Percentiles rank a stretch among this genome's conserved stretches.
phyloP scores from a whole-genome alignment of 2,888 invertebrate genomes.

The Papilio protenor region DNA sequence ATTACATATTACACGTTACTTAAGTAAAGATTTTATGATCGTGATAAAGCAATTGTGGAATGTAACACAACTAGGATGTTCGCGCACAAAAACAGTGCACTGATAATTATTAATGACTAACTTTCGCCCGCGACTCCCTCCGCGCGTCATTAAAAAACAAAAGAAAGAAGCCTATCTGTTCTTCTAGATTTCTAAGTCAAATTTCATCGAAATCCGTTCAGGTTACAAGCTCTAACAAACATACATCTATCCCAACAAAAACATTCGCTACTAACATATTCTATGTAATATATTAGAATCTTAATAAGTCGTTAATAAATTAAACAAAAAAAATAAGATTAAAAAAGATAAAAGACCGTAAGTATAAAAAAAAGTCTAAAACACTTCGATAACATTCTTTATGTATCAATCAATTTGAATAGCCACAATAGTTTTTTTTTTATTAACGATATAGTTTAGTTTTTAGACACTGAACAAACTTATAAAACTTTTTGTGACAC shows the following conservation, averaged over 20 bases:
- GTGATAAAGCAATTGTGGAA: neutral
- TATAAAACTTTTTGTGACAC: conserved; percentile 7
- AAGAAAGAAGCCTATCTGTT: no score
- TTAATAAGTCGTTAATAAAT: neutral
- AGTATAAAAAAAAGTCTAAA: neutral
- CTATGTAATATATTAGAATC: neutral
- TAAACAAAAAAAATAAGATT: neutral
- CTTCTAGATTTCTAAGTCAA: no score
- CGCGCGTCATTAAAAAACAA: no score
- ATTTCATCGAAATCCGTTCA: no score
- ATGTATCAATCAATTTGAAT: neutral
- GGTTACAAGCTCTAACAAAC: no score
- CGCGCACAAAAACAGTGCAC: no score
- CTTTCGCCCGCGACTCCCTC: no score
- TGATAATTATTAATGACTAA: no score
- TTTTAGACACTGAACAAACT: neutral
- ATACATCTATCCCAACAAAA: neutral
- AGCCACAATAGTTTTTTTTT: neutral
- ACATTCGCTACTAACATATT: neutral
- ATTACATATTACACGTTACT: neutral
- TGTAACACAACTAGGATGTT: neutral
- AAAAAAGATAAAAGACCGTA: neutral
- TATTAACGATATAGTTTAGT: neutral
- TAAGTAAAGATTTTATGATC: neutral
- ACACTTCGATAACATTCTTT: neutral